phyloP scores from a whole-genome alignment of 2,113 vertebrate species.

The Oenanthe melanoleuca region DNA sequence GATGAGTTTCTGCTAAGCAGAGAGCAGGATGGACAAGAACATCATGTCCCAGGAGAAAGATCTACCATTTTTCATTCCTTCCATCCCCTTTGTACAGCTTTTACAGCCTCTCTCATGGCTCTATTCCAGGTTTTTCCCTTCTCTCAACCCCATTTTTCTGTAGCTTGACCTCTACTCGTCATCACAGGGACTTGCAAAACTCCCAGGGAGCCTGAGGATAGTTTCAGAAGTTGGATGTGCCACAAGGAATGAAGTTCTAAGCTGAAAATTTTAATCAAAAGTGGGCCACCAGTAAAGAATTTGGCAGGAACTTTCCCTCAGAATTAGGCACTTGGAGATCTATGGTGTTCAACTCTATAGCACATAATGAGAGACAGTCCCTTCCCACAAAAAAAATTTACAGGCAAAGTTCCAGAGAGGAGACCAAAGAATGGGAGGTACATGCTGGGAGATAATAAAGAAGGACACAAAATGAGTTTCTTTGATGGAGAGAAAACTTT shows the following conservation, averaged over 20 bases:
- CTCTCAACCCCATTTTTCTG: background rate
- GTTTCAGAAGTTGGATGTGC: background rate
- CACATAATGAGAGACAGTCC: background rate
- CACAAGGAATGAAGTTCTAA: background rate
- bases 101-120: background rate
- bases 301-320: background rate
- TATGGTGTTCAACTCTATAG: background rate
- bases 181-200: background rate
- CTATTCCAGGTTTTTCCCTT: background rate
- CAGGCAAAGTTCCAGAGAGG: background rate
- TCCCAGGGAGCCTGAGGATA: background rate
- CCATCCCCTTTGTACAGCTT: background rate
- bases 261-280: slow-evolving; percentile 3
- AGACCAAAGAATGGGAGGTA: background rate
- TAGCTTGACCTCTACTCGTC: background rate
- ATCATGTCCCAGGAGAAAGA: background rate
- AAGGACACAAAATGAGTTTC: background rate
- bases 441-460: background rate
- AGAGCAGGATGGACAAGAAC: background rate
- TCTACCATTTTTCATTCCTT: background rate
- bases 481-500: background rate
- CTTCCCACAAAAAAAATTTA: background rate
- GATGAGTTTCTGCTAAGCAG: background rate
- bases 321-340: background rate
- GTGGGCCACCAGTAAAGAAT: slow-evolving; percentile 4